Evolutionary conservation across 2,113 vertebrate species (phyloP), one percentile per base, ranked within the genome.

Genomic region (Seriola dumerili): DNA sequence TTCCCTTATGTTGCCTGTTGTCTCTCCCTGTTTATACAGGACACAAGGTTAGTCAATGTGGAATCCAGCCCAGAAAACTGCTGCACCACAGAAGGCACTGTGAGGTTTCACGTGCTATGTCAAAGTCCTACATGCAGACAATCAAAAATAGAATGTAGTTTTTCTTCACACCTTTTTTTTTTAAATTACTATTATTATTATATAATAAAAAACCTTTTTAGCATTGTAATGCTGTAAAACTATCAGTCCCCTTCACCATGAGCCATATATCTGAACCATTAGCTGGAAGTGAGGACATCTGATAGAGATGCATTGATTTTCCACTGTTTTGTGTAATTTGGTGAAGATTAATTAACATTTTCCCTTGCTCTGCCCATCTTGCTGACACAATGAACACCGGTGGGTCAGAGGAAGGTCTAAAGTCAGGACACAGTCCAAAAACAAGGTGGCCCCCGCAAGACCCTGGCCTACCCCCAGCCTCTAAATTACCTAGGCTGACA

Each of bases 401-500:
- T 17, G 80, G 91, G 91, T 93, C 91, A 90, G 14, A 54, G 69
- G 44, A 80, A 85, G 90, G 89, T 79, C 83, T 80, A 72, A 75
- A 90, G 83, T 91, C 84, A 92, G 85, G 87, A 85, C 75, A 76
- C 72, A 86, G 85, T 78, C 85, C 61, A 81, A 91, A 90, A 79
- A 81, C 80, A 80, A 78, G 80, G 73, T 71, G 84, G 79, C 86
- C 89, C 57, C 69, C 8, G 19, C 64, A 80, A 83, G 88, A 90
- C 89, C 87, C 72, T 85, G 34, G 69, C 58, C 81, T 76, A 84
- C 81, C 87, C 85, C 88, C 78, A 77, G 83, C 90, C 85, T 89
- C 75, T 95, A 95, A 95, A 96, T 95, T 94, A 95, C 89, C 72
- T 64, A 65, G 62, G 58, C 69, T 88, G 92, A 93, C 94, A 93